Conservation (phyloP, 2,113 vertebrate species). For the Pseudopipra pipra region DNA sequence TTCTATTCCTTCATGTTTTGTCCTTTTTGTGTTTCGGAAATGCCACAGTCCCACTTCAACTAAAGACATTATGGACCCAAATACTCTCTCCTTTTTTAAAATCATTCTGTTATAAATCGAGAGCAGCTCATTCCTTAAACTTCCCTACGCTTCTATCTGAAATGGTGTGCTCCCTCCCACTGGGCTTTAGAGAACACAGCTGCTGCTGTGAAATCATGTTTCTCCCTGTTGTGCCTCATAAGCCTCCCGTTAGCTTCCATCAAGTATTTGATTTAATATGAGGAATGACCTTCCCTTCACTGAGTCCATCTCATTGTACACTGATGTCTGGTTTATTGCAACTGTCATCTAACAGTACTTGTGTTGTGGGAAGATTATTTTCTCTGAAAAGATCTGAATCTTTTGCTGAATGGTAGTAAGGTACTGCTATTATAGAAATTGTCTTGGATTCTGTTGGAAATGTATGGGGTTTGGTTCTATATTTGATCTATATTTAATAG, state of each 20-base stretch:
- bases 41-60: not conserved
- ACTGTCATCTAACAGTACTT: not conserved
- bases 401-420: not conserved
- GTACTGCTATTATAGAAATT: not conserved
- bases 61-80: not conserved
- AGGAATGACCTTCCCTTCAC: not conserved
- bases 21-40: not conserved
- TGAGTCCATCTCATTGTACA: not conserved
- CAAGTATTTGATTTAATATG: not conserved
- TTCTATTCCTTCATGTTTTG: not conserved
- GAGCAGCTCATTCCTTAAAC: not conserved
- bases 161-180: not conserved
- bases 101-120: not conserved
- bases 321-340: not conserved
- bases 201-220: not conserved
- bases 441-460: not conserved
- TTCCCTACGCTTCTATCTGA: not conserved
- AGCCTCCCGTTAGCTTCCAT: not conserved
- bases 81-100: not conserved
- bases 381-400: not conserved
- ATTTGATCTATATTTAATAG: not conserved
- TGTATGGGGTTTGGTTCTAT: not conserved
- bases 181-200: not conserved
- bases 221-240: not conserved
- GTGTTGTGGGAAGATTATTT: not conserved